Base-by-base conservation (phyloP, 2,888 invertebrate genomes). In the Apodemia hepburni region DNA sequence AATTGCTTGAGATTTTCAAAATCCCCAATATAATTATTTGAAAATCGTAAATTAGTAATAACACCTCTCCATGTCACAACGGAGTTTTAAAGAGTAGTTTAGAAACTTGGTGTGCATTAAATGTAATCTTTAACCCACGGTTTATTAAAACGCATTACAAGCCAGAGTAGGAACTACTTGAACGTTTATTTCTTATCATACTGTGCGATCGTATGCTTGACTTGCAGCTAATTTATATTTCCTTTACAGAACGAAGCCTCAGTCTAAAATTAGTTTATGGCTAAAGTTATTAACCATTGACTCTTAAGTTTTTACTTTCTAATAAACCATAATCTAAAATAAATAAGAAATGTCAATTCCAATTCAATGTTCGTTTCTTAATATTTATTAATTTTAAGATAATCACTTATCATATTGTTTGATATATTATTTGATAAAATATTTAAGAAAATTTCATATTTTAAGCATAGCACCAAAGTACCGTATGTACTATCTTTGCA, bases 151-250 rank as follows among this genome's bases (percentile, higher is more conserved):
- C 22, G 22, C 54, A 54, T 54, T 22, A 22, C 5, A 6, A 27
- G 27, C 15, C 27, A 15, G 54, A 22, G 54, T 18, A 15, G 27
- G 27, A 2, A 22, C 22, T 22, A 22, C 54, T 54, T 54, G n/a
- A 51, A 27, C 27, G 54, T 22, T 54, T 51, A 22, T 12, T 54
- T 54, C 54, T 54, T 54, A 54, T 54, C 22, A 27, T 27, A 54
- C 54, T 12, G 18, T 12, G 27, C 11, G 27, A 54, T 54, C 54
- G 9, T 18, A 54, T 27, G 54, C 54, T 54, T 54, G 27, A 54
- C 54, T 54, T 22, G 54, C 54, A 27, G 15, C 54, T 54, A 54
- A 54, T 54, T 54, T 54, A 54, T 54, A 54, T 54, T 54, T 54
- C 54, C 27, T 54, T 12, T 11, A 54, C 54, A 15, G 27, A 22